Percentiles rank a stretch among this genome's conserved stretches.
Conservation (phyloP, 2,113 vertebrate species). For the Cyprinodon tularosa region DNA sequence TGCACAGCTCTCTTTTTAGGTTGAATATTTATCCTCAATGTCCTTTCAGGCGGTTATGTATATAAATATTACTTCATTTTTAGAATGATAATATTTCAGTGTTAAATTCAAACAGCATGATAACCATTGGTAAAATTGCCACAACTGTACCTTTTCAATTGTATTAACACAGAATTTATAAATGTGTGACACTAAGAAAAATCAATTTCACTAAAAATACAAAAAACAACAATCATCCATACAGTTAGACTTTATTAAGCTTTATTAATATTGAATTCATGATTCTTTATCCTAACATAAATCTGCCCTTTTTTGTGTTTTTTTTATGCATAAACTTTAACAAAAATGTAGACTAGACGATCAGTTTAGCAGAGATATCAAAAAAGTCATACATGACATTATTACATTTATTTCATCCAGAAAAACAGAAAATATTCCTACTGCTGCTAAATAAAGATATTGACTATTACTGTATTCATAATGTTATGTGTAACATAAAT, state of each 20-base stretch:
- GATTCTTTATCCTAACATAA: background rate
- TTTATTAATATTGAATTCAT: background rate
- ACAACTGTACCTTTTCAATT: background rate
- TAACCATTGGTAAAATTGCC: background rate
- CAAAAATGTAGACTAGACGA: background rate
- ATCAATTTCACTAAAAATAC: background rate
- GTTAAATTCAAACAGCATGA: background rate
- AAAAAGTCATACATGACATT: background rate
- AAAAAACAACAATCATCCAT: background rate
- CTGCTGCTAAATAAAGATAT: background rate
- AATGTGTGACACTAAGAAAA: background rate
- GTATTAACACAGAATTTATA: background rate
- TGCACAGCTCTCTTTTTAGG: constrained; percentile 6
- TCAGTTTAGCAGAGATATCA: background rate
- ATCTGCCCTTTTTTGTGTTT: background rate
- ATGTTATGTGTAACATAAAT: background rate
- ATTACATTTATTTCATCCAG: background rate
- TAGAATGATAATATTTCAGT: background rate
- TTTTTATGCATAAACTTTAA: background rate
- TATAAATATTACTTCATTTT: background rate
- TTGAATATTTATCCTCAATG: background rate
- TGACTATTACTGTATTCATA: background rate
- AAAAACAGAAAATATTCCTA: too few relatives aligned
- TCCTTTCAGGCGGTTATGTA: background rate
- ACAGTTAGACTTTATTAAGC: background rate